Conservation (phyloP, 1,140 invertebrate species). For the Scaptomyza pallida region DNA sequence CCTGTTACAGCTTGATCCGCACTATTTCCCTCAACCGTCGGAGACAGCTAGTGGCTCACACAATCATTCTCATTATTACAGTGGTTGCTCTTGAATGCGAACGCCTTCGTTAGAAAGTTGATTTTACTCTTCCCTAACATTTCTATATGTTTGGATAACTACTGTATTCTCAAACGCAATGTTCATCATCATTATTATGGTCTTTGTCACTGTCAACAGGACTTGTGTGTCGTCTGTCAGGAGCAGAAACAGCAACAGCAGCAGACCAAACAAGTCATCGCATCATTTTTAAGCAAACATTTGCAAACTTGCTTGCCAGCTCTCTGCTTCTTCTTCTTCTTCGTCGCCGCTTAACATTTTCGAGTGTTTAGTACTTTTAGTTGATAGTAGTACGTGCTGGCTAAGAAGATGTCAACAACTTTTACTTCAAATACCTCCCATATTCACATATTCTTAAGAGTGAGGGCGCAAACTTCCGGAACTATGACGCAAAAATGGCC, state of each 20-base stretch:
- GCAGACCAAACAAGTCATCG: constrained; percentile 32
- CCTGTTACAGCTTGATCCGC: constrained; percentile 34
- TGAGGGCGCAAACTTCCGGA: constrained; percentile 45
- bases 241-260: constrained; percentile 36
- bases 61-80: constrained; percentile 7
- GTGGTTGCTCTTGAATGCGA: not conserved
- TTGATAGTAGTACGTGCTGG: constrained; percentile 64
- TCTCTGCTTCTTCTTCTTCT: constrained; percentile 4
- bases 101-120: not conserved
- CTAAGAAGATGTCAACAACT: constrained; percentile 79
- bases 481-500: constrained; percentile 44
- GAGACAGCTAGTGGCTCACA: not conserved
- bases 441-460: constrained; percentile 38
- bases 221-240: constrained; percentile 70
- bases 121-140: not conserved
- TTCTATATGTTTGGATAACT: not conserved
- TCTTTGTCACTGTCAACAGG: constrained; percentile 76
- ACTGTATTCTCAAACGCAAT: constrained; percentile 38
- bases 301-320: constrained; percentile 39
- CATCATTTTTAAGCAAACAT: constrained; percentile 79
- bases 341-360: constrained; percentile 11
- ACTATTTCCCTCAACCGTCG: not conserved
- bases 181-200: constrained; percentile 57
- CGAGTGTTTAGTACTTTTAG: constrained; percentile 73
- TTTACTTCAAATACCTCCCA: constrained; percentile 47